Evolutionary conservation across 2,888 invertebrate genomes (phyloP).

Genomic region (Eledone cirrhosa): DNA sequence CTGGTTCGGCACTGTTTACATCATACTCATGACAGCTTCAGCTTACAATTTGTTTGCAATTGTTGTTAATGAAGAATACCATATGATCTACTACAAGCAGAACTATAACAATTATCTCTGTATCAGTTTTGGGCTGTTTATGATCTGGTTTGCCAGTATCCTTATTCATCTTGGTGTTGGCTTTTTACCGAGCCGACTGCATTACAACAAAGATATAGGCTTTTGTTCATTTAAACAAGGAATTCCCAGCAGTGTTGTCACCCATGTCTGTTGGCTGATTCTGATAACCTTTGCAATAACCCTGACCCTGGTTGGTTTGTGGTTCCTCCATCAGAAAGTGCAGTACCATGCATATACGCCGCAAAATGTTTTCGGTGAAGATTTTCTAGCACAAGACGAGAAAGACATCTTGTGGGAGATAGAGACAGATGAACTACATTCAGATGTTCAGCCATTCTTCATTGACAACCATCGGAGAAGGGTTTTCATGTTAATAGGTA

Average conservation of each 20-base stretch:
- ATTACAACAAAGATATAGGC: constrained; percentile 75
- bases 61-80: constrained; percentile 64
- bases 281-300: constrained; percentile 87
- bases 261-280: constrained; percentile 89
- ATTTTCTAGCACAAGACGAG: constrained; percentile 39
- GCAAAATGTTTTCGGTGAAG: constrained; percentile 32
- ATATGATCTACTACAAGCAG: constrained; percentile 47
- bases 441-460: constrained; percentile 37
- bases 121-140: constrained; percentile 88
- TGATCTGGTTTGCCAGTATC: constrained; percentile 93
- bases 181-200: constrained; percentile 63
- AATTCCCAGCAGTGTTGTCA: constrained; percentile 87
- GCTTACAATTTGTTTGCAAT: constrained; percentile 84
- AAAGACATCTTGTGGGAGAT: not conserved
- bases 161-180: constrained; percentile 83
- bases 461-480: constrained; percentile 40
- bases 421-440: constrained; percentile 31
- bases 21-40: constrained; percentile 86
- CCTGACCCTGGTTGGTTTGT: constrained; percentile 83
- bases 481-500: constrained; percentile 48
- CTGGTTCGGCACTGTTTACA: constrained; percentile 86
- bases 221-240: constrained; percentile 87
- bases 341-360: constrained; percentile 29
- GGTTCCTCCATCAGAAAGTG: constrained; percentile 75
- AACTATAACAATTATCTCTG: constrained; percentile 69